Percentiles rank a stretch among this genome's conserved stretches.
These are phyloP conservation scores for Agrochola lota DNA, from an alignment of 2,888 invertebrate genomes.

Conservation along the genomic window DNA sequence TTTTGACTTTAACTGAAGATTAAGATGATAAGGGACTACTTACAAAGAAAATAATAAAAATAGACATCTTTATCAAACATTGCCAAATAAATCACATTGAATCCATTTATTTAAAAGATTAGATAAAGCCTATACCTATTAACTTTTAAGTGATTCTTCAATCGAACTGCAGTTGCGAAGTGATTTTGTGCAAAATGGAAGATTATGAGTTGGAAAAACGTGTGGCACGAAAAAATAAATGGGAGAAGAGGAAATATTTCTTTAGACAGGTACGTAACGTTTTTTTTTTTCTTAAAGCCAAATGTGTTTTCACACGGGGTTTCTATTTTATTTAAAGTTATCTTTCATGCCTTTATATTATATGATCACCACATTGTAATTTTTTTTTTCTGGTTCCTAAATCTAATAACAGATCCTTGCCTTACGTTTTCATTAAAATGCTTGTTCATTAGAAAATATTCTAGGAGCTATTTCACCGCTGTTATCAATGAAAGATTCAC, in stretches of 20 bases:
- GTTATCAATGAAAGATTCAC: background rate
- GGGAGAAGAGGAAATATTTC: constrained; percentile 42
- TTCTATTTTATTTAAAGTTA: background rate
- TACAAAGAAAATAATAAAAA: constrained; percentile 33
- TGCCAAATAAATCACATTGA: constrained; percentile 44
- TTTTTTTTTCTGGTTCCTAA: background rate
- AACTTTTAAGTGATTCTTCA: constrained; percentile 24
- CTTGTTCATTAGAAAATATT: background rate
- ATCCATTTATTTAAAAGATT: constrained; percentile 35
- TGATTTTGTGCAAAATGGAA: constrained; percentile 45
- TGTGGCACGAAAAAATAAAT: constrained; percentile 15
- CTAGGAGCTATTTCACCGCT: background rate
- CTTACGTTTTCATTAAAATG: background rate
- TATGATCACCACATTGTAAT: background rate
- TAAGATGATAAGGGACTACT: constrained; percentile 9
- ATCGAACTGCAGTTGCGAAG: constrained; percentile 31
- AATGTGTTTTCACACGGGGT: background rate
- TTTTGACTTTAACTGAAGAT: constrained; percentile 13
- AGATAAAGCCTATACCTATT: constrained; percentile 21
- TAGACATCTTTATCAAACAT: constrained; percentile 15
- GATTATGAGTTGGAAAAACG: constrained; percentile 33
- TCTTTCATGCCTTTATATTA: background rate
- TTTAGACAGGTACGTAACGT: constrained; percentile 32
- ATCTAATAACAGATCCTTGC: background rate
- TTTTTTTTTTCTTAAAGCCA: background rate